Evolutionary conservation across 92 coral and sea anemone species (phyloP).

Genomic region (Isaurus tuberculatus): DNA sequence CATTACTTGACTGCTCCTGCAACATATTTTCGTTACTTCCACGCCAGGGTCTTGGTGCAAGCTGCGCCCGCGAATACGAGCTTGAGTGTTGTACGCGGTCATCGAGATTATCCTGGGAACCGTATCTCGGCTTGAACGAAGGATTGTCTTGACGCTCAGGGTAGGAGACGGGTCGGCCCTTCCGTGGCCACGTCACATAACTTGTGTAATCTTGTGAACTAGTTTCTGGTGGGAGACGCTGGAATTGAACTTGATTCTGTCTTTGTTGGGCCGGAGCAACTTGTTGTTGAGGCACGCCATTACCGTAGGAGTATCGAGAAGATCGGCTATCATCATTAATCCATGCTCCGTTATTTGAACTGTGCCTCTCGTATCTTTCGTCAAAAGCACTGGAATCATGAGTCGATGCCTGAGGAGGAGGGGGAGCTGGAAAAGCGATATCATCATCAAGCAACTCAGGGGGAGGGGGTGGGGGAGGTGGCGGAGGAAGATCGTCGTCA

Average conservation of each 20-base stretch:
- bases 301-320: conserved; percentile 3
- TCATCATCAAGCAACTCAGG: conserved; percentile 68
- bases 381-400: conserved; percentile 50
- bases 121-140: conserved; percentile 51
- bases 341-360: conserved; percentile 53
- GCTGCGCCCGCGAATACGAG: conserved; percentile 66
- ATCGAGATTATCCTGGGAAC: conserved; percentile 60
- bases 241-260: conserved; percentile 7
- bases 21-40: conserved; percentile 69
- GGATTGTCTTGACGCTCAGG: conserved; percentile 42
- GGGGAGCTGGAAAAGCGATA: conserved; percentile 76
- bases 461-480: conserved; percentile 94
- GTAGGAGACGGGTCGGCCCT: conserved; percentile 73
- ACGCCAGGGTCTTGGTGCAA: conserved; percentile 68
- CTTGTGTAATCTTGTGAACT: conserved; percentile 63
- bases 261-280: background rate
- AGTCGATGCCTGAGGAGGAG: conserved; percentile 68
- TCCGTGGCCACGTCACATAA: conserved; percentile 82
- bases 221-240: conserved; percentile 58
- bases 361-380: conserved; percentile 51
- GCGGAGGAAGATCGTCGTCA: conserved; percentile 77
- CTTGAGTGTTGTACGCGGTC: conserved; percentile 63
- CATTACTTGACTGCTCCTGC: conserved; percentile 63
- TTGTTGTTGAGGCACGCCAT: background rate
- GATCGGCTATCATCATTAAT: conserved; percentile 37